phyloP scores from a whole-genome alignment of 2,113 vertebrate genomes.

The Pygoscelis adeliae region DNA sequence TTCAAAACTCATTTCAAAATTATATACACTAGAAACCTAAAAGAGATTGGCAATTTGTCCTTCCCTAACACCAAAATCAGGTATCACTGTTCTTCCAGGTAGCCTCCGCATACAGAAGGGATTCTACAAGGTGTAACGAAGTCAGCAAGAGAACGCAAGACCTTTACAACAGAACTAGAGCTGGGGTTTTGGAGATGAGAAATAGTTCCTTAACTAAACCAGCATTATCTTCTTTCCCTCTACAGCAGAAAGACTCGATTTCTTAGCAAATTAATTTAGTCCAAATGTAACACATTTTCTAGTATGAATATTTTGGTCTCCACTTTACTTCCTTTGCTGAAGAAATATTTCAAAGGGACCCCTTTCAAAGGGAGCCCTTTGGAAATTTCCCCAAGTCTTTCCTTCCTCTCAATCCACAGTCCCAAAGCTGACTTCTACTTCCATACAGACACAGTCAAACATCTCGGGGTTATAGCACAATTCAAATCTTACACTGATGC shows the following conservation, averaged over 20 bases:
- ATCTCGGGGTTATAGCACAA: not conserved
- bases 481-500: not conserved
- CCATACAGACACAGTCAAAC: fast-evolving
- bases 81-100: not conserved
- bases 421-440: not conserved
- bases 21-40: not conserved
- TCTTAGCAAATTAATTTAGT: not conserved
- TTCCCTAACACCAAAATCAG: not conserved
- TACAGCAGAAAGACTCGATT: not conserved
- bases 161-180: not conserved
- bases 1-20: not conserved
- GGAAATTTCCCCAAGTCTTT: not conserved
- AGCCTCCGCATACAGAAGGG: not conserved
- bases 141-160: not conserved
- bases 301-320: not conserved
- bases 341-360: not conserved
- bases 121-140: not conserved
- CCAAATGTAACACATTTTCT: not conserved
- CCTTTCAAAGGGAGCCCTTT: not conserved
- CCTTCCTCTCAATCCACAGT: not conserved
- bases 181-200: not conserved
- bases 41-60: not conserved
- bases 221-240: not conserved
- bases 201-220: not conserved
- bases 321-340: not conserved